Evolutionary conservation across 2,888 invertebrate species (phyloP).

Genomic region (Scotopteryx bipunctaria): DNA sequence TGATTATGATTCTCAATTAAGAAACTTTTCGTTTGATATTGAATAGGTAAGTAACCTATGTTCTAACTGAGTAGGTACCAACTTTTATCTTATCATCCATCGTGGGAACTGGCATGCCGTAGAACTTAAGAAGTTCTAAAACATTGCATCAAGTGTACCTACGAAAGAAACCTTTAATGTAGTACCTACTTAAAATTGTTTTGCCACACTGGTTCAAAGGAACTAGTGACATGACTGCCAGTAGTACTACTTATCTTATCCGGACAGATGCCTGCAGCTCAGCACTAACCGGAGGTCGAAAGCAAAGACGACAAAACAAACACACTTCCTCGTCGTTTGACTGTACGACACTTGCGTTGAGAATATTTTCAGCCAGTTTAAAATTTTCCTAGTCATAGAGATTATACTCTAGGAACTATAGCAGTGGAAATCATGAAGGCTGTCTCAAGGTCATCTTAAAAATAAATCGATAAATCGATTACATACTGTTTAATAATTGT

Average conservation of each 20-base stretch:
- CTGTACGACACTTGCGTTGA: constrained; percentile 19
- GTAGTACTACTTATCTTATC: background rate
- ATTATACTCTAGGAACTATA: background rate
- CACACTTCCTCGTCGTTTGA: constrained; percentile 28
- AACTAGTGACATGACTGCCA: too few relatives aligned
- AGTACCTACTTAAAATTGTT: too few relatives aligned
- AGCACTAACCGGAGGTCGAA: constrained; percentile 19
- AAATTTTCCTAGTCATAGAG: constrained; percentile 16
- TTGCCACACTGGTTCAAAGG: too few relatives aligned
- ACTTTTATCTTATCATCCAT: too few relatives aligned
- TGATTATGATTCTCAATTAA: too few relatives aligned
- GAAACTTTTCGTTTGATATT: too few relatives aligned
- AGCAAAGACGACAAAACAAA: constrained; percentile 9
- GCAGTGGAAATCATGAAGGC: background rate
- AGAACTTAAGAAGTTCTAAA: too few relatives aligned
- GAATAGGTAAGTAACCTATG: too few relatives aligned
- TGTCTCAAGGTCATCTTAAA: background rate
- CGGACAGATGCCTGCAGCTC: background rate
- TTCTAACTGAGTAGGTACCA: too few relatives aligned
- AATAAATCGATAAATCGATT: background rate
- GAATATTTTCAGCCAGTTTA: constrained; percentile 21
- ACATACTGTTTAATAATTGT: background rate
- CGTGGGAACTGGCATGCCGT: too few relatives aligned
- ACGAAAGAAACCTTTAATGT: too few relatives aligned
- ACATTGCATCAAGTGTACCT: too few relatives aligned